Base-by-base conservation (phyloP, 2,113 vertebrate genomes). In the Toxostoma redivivum region DNA sequence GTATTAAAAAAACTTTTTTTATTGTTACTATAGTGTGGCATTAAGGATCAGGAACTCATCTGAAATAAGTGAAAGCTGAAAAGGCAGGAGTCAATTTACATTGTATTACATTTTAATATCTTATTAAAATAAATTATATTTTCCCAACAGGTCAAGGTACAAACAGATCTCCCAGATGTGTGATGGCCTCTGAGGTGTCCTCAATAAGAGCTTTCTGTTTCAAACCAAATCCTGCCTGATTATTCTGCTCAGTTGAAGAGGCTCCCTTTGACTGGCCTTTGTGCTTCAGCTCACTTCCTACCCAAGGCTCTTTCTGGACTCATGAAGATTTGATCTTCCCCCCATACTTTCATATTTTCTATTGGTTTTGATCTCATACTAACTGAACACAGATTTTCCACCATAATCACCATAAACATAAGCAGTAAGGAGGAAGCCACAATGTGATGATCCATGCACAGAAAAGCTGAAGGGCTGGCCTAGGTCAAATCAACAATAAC, bases 1-100 rank as follows among this genome's bases (percentile, higher is more conserved):
- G 79, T 86, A 95, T 73, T 93, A 90, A 86, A 85, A 93, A 35
- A 50, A n/a, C 28, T 37, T 78, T 84, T 96, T 93, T 86, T 88
- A 85, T 90, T 91, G 42, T 95, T 90, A 57, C 74, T 54, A 7
- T 70, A 81, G 51, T 54, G 66, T 80, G 74, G 81, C 79, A 92
- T 40, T 83, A 80, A 86, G 93, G 54, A 95, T 56, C 79, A 94
- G 79, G 93, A 94, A 88, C 6, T 93, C 81, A 64, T 92, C 71
- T 54, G 74, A 94, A 95, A 66, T 54, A 69, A 79, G 71, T 16
- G 35, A 53, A 89, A 92, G 64, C 60, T 85, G 76, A 86, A 92
- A 66, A 47, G 24, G 24, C 27, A 81, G 35, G 48, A 86, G 56
- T 31, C 67, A 54, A 71, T 77, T 64, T 76, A 72, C 67, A 60